Evolutionary conservation across 2,797 vertebrate species (phyloP).

Genomic region (Steatocranus sp.): DNA sequence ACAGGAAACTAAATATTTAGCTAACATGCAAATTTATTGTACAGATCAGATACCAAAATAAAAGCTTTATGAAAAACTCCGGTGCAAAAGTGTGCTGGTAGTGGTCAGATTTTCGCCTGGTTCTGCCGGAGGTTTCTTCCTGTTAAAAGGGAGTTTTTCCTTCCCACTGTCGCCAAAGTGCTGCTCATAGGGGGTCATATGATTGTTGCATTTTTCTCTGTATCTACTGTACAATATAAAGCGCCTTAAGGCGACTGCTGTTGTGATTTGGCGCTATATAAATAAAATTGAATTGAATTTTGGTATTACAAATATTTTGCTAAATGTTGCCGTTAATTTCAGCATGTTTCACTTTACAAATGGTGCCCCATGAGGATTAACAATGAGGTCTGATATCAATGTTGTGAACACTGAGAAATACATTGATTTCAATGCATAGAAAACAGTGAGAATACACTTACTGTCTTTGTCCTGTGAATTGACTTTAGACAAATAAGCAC

Average conservation of each 20-base stretch:
- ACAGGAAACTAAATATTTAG: rapidly evolving
- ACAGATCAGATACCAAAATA: not conserved
- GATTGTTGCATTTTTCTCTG: too few relatives aligned
- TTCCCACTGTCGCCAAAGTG: too few relatives aligned
- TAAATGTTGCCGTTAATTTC: not conserved
- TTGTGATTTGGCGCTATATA: too few relatives aligned
- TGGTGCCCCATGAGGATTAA: not conserved
- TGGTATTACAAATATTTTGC: not conserved
- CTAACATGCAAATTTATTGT: not conserved
- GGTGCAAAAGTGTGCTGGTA: not conserved
- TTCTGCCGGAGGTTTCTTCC: too few relatives aligned
- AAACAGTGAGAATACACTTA: not conserved
- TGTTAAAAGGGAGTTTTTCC: too few relatives aligned
- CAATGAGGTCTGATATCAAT: not conserved
- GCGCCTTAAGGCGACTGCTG: too few relatives aligned
- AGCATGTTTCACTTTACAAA: not conserved
- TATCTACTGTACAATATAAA: too few relatives aligned
- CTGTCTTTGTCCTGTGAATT: rapidly evolving
- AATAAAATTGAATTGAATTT: too few relatives aligned
- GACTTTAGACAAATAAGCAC: not conserved
- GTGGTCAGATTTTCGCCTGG: too few relatives aligned
- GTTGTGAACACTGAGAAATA: not conserved
- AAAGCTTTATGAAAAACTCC: rapidly evolving
- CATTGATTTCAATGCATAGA: not conserved
- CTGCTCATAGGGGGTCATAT: too few relatives aligned